These are phyloP conservation scores for Sceloporus undulatus DNA, from an alignment of 2,113 vertebrate genomes.

Conservation along the genomic window DNA sequence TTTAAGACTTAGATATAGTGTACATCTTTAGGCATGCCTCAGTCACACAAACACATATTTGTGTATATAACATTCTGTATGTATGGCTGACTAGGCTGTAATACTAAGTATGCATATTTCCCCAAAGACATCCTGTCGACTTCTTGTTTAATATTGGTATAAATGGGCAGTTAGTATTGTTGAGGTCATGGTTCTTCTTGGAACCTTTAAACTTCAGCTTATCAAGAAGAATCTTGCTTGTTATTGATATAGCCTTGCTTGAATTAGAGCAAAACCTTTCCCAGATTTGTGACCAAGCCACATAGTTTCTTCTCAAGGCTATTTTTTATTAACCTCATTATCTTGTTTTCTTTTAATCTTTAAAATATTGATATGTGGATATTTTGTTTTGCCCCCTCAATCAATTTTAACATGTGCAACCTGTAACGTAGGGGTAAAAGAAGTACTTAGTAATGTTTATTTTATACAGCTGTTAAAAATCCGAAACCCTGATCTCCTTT, in stretches of 20 bases:
- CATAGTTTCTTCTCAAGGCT: conserved; percentile 13
- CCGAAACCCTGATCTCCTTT: no score
- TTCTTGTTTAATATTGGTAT: neutral
- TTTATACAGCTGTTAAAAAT: no score
- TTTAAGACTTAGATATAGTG: neutral
- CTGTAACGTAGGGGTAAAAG: no score
- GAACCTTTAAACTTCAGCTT: neutral
- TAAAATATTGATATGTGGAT: neutral
- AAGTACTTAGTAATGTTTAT: no score
- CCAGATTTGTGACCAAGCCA: neutral
- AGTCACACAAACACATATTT: neutral
- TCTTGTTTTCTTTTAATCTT: neutral
- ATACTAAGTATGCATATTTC: neutral
- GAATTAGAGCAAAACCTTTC: neutral
- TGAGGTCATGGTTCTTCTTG: neutral
- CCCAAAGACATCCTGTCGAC: neutral
- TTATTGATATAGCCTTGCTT: neutral
- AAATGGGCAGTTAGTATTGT: neutral
- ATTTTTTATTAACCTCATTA: neutral
- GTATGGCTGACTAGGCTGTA: neutral
- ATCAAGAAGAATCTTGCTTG: neutral
- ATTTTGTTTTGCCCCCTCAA: no score
- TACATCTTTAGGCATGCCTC: neutral
- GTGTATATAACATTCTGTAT: no score
- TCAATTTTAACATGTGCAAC: no score